Evolutionary conservation across 2,797 vertebrate genomes (phyloP), one percentile per base, ranked within the genome.

Genomic region (Centroberyx gerrardi): DNA sequence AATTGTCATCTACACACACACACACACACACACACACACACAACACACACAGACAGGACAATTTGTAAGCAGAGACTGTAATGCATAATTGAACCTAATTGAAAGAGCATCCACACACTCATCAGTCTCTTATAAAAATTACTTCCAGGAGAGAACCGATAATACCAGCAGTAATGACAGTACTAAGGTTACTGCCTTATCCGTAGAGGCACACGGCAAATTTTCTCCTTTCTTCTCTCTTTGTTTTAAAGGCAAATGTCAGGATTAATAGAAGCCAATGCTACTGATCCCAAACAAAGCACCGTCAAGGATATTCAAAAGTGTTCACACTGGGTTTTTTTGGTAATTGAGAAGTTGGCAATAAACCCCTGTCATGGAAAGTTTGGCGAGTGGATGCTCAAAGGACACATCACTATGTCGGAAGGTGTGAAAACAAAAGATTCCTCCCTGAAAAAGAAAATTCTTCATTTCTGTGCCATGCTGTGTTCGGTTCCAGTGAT

Each of bases 71-170:
- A 36, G 55, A 61, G 62, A 60, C 44, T 42, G 56, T 68, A 68
- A 73, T 64, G 49, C 69, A 49, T 76, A 80, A 82, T 90, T 81
- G 81, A 74, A 73, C 27, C 67, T n/a, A 72, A 36, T 36, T 78
- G 55, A 79, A 67, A 72, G 54, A 28, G 55, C n/a, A 12, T 71
- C 33, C n/a, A 36, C 42, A 44, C 6, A 59, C 53, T 80, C 70
- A 55, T 72, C 58, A n/a, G 66, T 72, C 62, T 80, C 58, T 68
- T 56, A 76, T 46, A 14, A 74, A 71, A 38, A 65, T 51, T 52
- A 42, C 40, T 65, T 65, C 18, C 56, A 55, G 51, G 54, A 33
- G 27, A 46, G 64, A 72, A 36, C 22, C 0, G 17, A 53, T 38
- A 44, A 54, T 29, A 42, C 36, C 52, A 18, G n/a, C 13, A 14